Evolutionary conservation across 2,797 vertebrate species (phyloP), one percentile per base, ranked within the genome.

Genomic region (Ataeniobius toweri): DNA sequence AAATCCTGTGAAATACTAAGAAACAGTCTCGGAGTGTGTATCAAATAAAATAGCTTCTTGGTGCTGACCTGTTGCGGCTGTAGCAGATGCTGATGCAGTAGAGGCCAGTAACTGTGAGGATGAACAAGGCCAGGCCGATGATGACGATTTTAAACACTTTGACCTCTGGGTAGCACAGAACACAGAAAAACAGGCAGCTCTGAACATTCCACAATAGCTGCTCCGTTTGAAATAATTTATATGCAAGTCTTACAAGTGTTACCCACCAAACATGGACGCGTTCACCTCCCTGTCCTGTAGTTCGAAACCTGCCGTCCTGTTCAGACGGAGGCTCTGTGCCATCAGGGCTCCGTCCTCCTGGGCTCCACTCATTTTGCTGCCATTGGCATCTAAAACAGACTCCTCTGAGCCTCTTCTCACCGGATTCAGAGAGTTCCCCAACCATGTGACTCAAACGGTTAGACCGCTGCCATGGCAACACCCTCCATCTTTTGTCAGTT

Each of bases 111-210:
- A 92, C 24, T 1, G 87, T 46, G 56, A 96, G 90, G 80, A 94
- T 46, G 5, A 92, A 92, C 58, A 93, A 73, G 28, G 93, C 94
- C 80, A 95, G 13, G 0, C 79, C 78, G 0, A 88, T 86, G 48
- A 96, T 74, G n/a, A 89, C 89, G 59, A 94, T 84, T 77, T 95
- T 93, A 2, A 95, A 90, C 71, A 94, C 85, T 85, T 86, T 92
- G 75, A 93, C 86, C 67, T 93, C 96, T 96, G 88, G 7, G 50
- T 26, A 63, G 14, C 73, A 67, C 48, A 72, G 74, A 67, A 71
- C 59, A 75, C 3, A 56, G 76, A 56, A 55, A 28, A 14, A 24
- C 2, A 50, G 14, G 0, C 0, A 16, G 55, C n/a, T 1, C 0
- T 24, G 31, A 44, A 58, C 65, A 73, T 39, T 41, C 16, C 10